Conservation (phyloP, 2,113 vertebrate species). For the Athene cunicularia region DNA sequence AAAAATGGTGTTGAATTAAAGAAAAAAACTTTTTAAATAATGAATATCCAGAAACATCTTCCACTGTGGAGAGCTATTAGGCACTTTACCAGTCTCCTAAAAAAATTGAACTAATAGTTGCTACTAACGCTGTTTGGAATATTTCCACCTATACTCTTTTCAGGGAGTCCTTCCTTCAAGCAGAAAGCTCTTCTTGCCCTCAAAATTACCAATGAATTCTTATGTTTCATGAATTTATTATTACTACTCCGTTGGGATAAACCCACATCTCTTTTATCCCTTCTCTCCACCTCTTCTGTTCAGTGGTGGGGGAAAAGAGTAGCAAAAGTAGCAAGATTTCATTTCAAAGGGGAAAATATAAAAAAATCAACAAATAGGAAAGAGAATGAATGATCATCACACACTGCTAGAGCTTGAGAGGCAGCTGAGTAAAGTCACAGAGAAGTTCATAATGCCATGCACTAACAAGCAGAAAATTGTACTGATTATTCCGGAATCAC, state of each 20-base stretch:
- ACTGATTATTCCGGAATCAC: background rate
- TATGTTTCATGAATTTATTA: background rate
- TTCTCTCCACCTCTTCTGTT: background rate
- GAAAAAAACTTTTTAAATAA: background rate
- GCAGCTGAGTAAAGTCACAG: background rate
- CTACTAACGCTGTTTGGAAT: background rate
- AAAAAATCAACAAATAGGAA: background rate
- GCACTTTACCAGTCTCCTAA: background rate
- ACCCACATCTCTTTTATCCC: background rate
- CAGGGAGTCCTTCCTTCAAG: background rate
- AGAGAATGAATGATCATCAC: background rate
- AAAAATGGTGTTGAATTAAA: background rate
- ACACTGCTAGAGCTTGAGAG: background rate
- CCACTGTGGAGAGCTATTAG: background rate
- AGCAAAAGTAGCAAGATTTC: background rate
- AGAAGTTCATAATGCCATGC: background rate
- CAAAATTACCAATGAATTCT: background rate
- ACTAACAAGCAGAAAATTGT: background rate
- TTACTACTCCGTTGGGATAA: background rate
- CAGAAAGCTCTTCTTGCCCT: background rate
- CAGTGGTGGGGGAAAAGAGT: background rate
- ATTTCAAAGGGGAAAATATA: background rate
- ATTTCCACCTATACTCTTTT: background rate
- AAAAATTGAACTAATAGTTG: background rate
- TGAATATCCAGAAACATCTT: background rate